Percentiles rank a stretch among this genome's conserved stretches.
phyloP scores from a whole-genome alignment of 64 coral and sea anemone species.

The Porites australiensis region DNA sequence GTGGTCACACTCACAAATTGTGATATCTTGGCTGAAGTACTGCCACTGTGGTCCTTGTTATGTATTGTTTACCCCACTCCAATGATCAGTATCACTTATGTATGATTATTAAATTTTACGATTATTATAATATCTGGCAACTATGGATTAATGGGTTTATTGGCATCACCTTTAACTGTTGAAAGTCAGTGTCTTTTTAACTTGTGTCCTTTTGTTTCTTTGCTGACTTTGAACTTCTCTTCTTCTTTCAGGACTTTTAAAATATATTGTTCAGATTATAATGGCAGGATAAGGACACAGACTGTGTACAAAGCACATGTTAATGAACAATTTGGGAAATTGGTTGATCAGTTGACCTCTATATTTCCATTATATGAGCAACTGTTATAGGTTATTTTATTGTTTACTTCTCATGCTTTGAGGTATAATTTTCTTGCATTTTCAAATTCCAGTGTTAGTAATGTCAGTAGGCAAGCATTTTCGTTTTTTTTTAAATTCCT shows the following conservation, averaged over 20 bases:
- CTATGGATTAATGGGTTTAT: too few species aligned
- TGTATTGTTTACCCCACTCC: too few species aligned
- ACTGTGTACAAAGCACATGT: background rate
- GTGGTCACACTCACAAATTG: too few species aligned
- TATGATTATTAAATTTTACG: too few species aligned
- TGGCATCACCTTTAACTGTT: too few species aligned
- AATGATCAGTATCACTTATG: too few species aligned
- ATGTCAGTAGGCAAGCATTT: background rate
- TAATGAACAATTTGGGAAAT: background rate
- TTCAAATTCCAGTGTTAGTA: background rate
- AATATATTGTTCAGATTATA: background rate
- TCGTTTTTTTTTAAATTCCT: background rate
- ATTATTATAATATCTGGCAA: too few species aligned
- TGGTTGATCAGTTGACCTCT: constrained; percentile 7
- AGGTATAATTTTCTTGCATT: background rate
- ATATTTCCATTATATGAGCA: background rate
- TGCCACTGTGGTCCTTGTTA: too few species aligned
- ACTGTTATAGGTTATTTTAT: background rate
- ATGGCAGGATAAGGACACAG: background rate
- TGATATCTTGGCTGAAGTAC: too few species aligned
- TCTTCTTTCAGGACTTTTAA: background rate
- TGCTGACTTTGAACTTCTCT: background rate
- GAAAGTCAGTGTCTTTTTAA: background rate
- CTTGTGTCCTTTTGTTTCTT: background rate
- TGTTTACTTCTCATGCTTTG: background rate